Evolutionary conservation across 2,113 vertebrate genomes (phyloP).

Genomic region (Myanophis thanlyinensis): DNA sequence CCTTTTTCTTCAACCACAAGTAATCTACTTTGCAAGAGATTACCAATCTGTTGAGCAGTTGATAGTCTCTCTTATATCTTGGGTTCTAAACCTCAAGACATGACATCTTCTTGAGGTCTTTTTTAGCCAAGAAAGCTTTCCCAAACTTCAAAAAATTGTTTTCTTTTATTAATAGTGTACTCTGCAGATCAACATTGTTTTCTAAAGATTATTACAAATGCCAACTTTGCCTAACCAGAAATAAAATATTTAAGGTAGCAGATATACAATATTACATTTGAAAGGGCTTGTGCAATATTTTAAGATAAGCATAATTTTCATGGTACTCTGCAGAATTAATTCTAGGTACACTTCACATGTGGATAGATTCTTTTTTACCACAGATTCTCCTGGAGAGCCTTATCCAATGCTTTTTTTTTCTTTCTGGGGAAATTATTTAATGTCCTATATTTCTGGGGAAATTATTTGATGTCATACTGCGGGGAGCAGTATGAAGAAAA

Average conservation of each 20-base stretch:
- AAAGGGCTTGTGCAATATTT: neutral
- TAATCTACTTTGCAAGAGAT: neutral
- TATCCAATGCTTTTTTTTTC: neutral
- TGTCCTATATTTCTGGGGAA: neutral
- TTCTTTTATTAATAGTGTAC: neutral
- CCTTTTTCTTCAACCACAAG: neutral
- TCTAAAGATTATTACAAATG: neutral
- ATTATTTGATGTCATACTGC: neutral
- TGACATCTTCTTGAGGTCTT: neutral
- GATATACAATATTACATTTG: neutral
- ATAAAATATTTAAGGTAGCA: neutral
- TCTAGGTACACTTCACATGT: neutral
- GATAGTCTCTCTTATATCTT: neutral
- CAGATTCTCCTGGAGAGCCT: neutral
- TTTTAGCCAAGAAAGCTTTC: neutral
- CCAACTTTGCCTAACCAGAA: neutral
- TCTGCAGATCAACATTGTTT: neutral
- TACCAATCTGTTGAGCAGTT: neutral
- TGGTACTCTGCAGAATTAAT: neutral
- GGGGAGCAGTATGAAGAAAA: neutral
- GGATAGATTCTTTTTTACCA: neutral
- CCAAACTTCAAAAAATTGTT: neutral
- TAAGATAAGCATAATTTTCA: neutral
- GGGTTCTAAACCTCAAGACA: neutral
- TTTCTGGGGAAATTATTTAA: neutral